Conservation (phyloP, 2,797 vertebrate species). For the Natrix natrix region DNA sequence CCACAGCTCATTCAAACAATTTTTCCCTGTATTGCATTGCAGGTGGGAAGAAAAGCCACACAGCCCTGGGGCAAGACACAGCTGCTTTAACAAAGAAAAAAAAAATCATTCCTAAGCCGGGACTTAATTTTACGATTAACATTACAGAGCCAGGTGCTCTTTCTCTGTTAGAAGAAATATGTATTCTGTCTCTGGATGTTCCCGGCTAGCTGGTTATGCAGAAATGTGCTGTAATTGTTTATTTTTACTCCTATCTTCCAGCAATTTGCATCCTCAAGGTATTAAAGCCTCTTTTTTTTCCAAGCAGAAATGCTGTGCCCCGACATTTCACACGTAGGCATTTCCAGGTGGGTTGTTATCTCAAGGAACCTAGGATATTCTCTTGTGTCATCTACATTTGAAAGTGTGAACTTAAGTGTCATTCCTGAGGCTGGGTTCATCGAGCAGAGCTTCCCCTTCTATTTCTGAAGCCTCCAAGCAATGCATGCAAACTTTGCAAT, state of each 20-base stretch:
- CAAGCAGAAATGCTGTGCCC: neutral
- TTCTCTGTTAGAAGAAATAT: neutral
- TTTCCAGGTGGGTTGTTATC: neutral
- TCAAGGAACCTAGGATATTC: neutral
- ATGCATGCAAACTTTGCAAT: neutral
- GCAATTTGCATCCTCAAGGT: neutral
- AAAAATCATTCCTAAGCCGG: neutral
- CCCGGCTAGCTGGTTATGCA: neutral
- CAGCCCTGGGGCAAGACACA: neutral
- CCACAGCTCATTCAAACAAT: neutral
- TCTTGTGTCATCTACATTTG: conserved; percentile 2
- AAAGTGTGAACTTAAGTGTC: conserved; percentile 17
- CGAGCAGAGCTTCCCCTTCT: neutral
- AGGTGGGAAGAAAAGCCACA: neutral
- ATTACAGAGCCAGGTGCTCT: neutral
- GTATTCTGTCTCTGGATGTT: neutral
- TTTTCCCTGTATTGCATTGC: neutral
- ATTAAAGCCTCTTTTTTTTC: neutral
- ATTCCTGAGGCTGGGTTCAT: neutral
- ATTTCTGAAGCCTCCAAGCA: neutral
- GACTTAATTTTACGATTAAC: neutral
- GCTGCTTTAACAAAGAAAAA: neutral
- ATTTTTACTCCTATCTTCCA: neutral
- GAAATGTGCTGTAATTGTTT: neutral
- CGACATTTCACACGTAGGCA: neutral